phyloP scores from a whole-genome alignment of 1,140 invertebrate genomes.

The Pomphorhynchus laevis region DNA sequence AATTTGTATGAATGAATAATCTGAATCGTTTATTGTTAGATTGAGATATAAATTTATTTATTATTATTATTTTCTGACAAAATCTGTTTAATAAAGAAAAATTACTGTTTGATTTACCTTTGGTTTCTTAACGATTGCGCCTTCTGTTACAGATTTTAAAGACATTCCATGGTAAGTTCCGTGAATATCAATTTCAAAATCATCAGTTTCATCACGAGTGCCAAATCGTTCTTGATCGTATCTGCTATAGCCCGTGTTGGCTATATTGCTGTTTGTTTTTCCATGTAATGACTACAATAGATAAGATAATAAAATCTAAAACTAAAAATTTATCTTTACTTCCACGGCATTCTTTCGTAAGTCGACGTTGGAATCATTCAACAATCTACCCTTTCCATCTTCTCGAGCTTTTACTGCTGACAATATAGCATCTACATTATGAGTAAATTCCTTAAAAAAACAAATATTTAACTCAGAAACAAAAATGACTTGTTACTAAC shows the following conservation, averaged over 20 bases:
- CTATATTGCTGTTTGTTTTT: slow-evolving; percentile 30
- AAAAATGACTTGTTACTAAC: slow-evolving; percentile 18
- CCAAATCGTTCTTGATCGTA: slow-evolving; percentile 89
- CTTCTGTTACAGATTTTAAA: slow-evolving; percentile 72
- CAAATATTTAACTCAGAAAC: slow-evolving; percentile 4
- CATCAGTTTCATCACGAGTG: slow-evolving; percentile 67
- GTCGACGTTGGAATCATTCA: background rate
- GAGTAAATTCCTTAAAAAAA: slow-evolving; percentile 36
- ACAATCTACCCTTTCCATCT: slow-evolving; percentile 30
- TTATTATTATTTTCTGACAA: background rate
- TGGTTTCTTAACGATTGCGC: slow-evolving; percentile 29
- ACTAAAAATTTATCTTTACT: background rate
- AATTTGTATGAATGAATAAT: too few relatives aligned
- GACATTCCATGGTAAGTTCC: slow-evolving; percentile 88
- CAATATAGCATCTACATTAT: slow-evolving; percentile 62
- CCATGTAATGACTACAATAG: slow-evolving; percentile 16
- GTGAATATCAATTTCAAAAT: slow-evolving; percentile 86
- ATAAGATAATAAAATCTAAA: background rate
- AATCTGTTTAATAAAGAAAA: background rate
- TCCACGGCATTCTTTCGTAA: background rate
- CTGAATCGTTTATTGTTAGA: background rate
- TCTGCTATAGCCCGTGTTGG: slow-evolving; percentile 44
- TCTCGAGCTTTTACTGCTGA: slow-evolving; percentile 61
- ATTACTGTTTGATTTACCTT: slow-evolving; percentile 11
- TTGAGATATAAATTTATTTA: background rate